These are phyloP conservation scores for Drosophila siamana DNA, from an alignment of 2,888 invertebrate species.

Conservation along the genomic window DNA sequence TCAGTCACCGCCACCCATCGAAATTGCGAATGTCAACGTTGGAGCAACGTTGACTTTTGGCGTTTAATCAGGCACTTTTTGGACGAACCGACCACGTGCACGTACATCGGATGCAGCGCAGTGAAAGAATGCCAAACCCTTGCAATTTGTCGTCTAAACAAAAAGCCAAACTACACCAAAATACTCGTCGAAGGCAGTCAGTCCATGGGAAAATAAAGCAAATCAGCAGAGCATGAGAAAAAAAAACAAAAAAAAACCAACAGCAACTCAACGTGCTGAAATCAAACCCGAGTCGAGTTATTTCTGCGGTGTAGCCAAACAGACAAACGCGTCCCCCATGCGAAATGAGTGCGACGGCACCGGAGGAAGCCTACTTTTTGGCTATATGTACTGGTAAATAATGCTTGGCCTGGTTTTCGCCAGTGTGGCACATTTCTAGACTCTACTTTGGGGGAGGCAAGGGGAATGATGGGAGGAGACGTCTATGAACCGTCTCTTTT, in stretches of 20 bases:
- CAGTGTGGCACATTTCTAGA: constrained; percentile 4
- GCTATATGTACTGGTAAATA: constrained; percentile 1
- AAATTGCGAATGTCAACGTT: constrained; percentile 34
- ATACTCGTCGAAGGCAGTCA: constrained; percentile 31
- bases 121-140: constrained; percentile 57
- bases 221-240: constrained; percentile 54
- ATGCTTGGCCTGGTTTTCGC: constrained; percentile 2
- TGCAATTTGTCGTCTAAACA: constrained; percentile 76
- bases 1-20: neutral
- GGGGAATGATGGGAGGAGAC: too few relatives aligned
- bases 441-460: neutral
- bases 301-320: constrained; percentile 49
- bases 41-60: constrained; percentile 17
- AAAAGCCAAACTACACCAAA: constrained; percentile 51
- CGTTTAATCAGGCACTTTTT: constrained; percentile 61
- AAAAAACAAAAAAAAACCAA: constrained; percentile 8
- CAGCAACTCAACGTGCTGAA: constrained; percentile 47
- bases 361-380: constrained; percentile 2
- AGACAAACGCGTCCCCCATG: constrained; percentile 60
- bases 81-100: constrained; percentile 51
- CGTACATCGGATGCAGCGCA: constrained; percentile 39
- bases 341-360: constrained; percentile 43
- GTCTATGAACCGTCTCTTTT: neutral
- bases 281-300: constrained; percentile 49
- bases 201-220: constrained; percentile 36